phyloP scores from a whole-genome alignment of 2,888 invertebrate species.

The Metopia argyrocephala region DNA sequence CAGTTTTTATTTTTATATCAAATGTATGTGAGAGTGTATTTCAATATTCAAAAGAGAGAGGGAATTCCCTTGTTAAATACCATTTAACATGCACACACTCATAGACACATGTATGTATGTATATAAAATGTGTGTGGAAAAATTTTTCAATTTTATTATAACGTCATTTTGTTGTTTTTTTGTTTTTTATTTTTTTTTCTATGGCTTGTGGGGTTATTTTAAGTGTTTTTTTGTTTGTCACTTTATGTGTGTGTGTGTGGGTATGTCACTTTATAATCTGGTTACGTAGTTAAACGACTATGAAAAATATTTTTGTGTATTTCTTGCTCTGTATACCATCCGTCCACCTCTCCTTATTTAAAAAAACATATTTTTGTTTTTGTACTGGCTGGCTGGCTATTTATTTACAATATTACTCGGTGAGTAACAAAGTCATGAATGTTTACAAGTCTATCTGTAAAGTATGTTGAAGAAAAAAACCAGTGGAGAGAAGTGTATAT shows the following conservation, averaged over 20 bases:
- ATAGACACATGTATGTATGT: too few relatives aligned
- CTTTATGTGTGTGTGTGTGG: background rate
- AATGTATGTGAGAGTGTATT: background rate
- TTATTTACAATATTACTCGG: background rate
- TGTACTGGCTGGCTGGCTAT: background rate
- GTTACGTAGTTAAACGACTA: constrained; percentile 8
- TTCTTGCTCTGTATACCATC: background rate
- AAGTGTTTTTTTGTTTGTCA: background rate
- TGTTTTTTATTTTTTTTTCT: background rate
- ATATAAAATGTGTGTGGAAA: background rate
- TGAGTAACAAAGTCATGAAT: background rate
- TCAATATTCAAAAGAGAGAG: constrained; percentile 54
- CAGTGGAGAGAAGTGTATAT: background rate
- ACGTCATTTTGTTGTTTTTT: constrained; percentile 24
- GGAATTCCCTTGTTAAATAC: constrained; percentile 70
- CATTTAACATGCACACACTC: too few relatives aligned
- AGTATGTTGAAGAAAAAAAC: background rate
- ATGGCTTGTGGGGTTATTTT: constrained; percentile 11
- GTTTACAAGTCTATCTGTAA: background rate
- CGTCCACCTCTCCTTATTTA: background rate
- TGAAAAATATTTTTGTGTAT: background rate
- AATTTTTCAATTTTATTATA: background rate
- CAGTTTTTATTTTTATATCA: background rate
- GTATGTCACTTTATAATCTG: constrained; percentile 2
- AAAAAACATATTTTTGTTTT: background rate